Conservation (phyloP, 2,888 invertebrate genomes). For the Calliscelio sp. region DNA sequence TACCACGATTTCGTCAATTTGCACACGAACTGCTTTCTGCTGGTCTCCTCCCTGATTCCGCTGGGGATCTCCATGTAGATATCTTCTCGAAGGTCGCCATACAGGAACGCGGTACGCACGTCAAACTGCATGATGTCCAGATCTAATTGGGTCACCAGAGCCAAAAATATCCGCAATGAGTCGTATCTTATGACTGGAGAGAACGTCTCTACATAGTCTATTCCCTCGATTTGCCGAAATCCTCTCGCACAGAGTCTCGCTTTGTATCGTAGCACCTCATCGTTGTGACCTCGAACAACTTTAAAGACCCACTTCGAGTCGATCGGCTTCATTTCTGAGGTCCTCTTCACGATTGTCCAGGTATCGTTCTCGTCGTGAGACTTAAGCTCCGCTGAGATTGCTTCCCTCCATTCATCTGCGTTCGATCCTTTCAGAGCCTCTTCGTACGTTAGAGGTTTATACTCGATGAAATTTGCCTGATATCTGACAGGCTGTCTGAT, state of each 20-base stretch:
- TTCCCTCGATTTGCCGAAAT: slow-evolving; percentile 42
- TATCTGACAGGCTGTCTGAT: too few species aligned
- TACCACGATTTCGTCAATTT: slow-evolving; percentile 35
- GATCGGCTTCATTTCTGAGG: slow-evolving; percentile 16
- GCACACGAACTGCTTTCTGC: neutral
- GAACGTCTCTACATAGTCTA: slow-evolving; percentile 58
- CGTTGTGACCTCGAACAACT: slow-evolving; percentile 17
- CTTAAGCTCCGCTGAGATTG: too few species aligned
- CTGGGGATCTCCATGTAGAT: slow-evolving; percentile 41
- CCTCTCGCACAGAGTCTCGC: slow-evolving; percentile 60
- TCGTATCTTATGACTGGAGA: slow-evolving; percentile 57
- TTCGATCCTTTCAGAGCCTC: too few species aligned
- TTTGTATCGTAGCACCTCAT: slow-evolving; percentile 24
- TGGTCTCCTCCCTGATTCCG: slow-evolving; percentile 14
- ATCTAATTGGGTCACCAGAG: slow-evolving; percentile 5
- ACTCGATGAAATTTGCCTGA: too few species aligned
- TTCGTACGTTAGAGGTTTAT: too few species aligned
- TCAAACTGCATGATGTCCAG: slow-evolving; percentile 34
- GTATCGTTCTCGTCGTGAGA: slow-evolving; percentile 1
- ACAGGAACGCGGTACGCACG: slow-evolving; percentile 49
- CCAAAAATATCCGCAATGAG: slow-evolving; percentile 20
- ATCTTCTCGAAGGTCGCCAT: slow-evolving; percentile 40
- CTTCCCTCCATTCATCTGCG: too few species aligned
- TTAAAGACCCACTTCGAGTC: slow-evolving; percentile 71
- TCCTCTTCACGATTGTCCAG: slow-evolving; percentile 44